A percentile compares a stretch with the other conserved stretches of the same genome.
Evolutionary conservation across 2,888 invertebrate species (phyloP).

Genomic region (Synergus umbraculus): DNA sequence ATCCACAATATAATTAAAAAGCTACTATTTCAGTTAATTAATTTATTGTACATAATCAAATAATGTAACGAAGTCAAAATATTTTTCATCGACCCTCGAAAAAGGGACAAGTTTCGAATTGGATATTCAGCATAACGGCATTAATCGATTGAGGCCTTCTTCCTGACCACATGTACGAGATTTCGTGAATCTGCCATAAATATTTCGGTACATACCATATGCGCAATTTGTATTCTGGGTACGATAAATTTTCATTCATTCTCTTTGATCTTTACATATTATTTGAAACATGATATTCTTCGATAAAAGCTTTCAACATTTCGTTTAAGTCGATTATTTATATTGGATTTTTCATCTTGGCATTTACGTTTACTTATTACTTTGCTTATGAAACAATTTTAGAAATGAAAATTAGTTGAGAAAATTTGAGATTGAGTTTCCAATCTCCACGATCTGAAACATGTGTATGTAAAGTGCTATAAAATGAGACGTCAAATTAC

Average conservation of each 20-base stretch:
- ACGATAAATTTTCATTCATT: slow-evolving; percentile 18
- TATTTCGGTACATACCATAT: slow-evolving; percentile 12
- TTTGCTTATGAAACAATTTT: no score
- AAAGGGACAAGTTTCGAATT: not conserved
- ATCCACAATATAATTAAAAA: no score
- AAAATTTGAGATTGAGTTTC: not conserved
- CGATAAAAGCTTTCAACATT: not conserved
- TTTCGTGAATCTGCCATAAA: slow-evolving; percentile 27
- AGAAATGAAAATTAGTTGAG: not conserved
- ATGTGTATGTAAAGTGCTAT: not conserved
- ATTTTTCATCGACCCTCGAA: not conserved
- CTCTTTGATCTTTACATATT: slow-evolving; percentile 27
- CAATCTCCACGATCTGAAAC: not conserved
- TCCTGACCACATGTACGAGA: slow-evolving; percentile 10
- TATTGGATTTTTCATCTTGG: no score
- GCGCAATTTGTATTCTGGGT: slow-evolving; percentile 5
- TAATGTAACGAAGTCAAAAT: not conserved
- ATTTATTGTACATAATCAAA: no score
- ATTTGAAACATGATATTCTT: not conserved
- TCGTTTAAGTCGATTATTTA: no score
- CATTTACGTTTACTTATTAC: no score
- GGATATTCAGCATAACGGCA: not conserved
- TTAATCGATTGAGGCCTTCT: not conserved
- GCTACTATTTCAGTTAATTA: no score
- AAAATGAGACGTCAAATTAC: slow-evolving; percentile 13